These are phyloP conservation scores for Galbula dea DNA, from an alignment of 2,113 vertebrate genomes.

Conservation along the genomic window DNA sequence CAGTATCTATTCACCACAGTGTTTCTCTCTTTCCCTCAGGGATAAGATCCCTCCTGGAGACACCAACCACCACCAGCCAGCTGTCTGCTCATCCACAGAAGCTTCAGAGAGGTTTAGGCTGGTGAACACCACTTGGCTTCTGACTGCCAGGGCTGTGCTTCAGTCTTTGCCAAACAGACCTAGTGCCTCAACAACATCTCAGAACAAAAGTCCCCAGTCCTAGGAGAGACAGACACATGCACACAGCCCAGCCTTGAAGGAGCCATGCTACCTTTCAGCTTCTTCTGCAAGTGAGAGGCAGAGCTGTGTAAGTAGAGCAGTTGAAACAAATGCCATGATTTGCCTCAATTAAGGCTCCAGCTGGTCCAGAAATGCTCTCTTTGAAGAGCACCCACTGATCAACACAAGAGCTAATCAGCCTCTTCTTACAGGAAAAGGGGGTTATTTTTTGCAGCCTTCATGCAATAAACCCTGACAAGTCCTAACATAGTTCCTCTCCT, in stretches of 20 bases:
- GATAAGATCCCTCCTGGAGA: background rate
- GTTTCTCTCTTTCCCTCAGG: conserved; percentile 60
- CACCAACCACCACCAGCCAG: conserved; percentile 27
- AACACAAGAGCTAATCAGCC: conserved; percentile 5
- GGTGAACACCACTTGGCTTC: conserved; percentile 23
- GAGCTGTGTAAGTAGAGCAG: background rate
- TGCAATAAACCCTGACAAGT: background rate
- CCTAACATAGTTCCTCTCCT: background rate
- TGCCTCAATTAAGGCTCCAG: conserved; percentile 31
- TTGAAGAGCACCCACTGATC: background rate
- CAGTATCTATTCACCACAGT: background rate
- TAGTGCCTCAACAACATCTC: conserved; percentile 22
- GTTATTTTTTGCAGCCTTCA: conserved; percentile 2
- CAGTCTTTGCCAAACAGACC: conserved; percentile 65
- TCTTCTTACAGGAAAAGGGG: background rate
- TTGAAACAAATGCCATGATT: background rate
- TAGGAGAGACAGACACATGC: background rate
- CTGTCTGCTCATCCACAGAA: conserved; percentile 17
- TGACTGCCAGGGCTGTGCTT: conserved; percentile 64
- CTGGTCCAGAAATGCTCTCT: background rate
- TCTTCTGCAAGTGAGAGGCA: background rate
- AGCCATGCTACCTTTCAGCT: background rate
- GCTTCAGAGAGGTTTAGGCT: background rate
- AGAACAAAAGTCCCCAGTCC: conserved; percentile 5
- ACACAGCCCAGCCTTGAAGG: background rate